Evolutionary conservation across 2,888 invertebrate species (phyloP).

Genomic region (Pherbina coryleti): DNA sequence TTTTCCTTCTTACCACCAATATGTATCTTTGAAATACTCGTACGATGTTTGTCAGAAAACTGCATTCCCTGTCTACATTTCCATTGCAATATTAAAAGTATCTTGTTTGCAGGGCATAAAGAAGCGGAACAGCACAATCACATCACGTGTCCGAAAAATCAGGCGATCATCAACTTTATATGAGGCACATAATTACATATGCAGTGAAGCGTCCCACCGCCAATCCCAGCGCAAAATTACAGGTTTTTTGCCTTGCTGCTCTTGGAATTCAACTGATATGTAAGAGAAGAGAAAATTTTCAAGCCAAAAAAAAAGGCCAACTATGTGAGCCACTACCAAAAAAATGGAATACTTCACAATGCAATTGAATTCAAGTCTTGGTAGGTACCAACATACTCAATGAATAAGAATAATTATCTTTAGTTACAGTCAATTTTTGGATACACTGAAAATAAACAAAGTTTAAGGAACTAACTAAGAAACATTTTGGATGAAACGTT

Average conservation of each 20-base stretch:
- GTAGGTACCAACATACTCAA: background rate
- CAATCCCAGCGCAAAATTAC: background rate
- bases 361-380: background rate
- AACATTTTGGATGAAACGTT: too few relatives aligned
- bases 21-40: too few relatives aligned
- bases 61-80: background rate
- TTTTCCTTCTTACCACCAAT: too few relatives aligned
- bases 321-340: too few relatives aligned
- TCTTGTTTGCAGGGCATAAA: too few relatives aligned
- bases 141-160: background rate
- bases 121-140: background rate
- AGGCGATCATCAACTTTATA: background rate
- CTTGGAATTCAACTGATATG: background rate
- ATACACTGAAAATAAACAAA: background rate
- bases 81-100: background rate
- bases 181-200: constrained; percentile 9
- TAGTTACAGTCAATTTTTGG: background rate
- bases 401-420: background rate
- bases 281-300: background rate
- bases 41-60: too few relatives aligned
- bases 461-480: too few relatives aligned
- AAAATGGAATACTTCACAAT: background rate
- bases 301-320: background rate
- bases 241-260: background rate
- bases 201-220: background rate